A percentile compares a stretch with the other conserved stretches of the same genome.
Evolutionary conservation across 2,113 vertebrate genomes (phyloP).

Genomic region (Ciconia maguari): DNA sequence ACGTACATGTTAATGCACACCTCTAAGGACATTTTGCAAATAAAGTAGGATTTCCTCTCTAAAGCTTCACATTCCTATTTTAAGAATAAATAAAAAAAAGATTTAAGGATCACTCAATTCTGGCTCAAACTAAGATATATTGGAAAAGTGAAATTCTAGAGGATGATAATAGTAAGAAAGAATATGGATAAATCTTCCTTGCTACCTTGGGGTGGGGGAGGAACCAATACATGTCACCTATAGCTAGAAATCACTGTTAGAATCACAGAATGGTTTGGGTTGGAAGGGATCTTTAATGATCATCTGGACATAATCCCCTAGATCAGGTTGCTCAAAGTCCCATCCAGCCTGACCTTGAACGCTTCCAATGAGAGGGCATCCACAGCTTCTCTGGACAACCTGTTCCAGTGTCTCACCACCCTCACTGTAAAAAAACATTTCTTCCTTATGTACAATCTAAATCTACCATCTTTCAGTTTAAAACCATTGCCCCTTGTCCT

Average conservation of each 20-base stretch:
- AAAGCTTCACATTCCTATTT: not conserved
- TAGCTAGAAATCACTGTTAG: not conserved
- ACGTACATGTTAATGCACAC: not conserved
- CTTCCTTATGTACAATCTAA: not conserved
- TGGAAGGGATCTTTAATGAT: not conserved
- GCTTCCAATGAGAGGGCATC: not conserved
- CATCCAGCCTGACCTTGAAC: not conserved
- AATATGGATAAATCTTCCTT: not conserved
- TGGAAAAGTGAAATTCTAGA: not conserved
- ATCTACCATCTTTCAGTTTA: not conserved
- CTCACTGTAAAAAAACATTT: rapidly evolving
- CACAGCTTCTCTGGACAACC: not conserved
- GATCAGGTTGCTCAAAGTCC: not conserved
- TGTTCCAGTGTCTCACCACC: not conserved
- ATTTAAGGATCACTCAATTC: not conserved
- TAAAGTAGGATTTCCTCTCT: not conserved
- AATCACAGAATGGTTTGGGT: not conserved
- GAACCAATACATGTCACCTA: not conserved
- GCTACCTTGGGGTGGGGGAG: rapidly evolving
- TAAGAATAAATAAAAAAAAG: not conserved
- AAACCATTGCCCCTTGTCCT: not conserved
- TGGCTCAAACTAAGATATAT: not conserved
- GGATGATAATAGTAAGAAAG: not conserved
- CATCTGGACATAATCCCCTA: rapidly evolving
- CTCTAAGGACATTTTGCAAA: not conserved